Evolutionary conservation across 2,113 vertebrate species (phyloP), one percentile per base, ranked within the genome.

Genomic region (Pseudorasbora parva): DNA sequence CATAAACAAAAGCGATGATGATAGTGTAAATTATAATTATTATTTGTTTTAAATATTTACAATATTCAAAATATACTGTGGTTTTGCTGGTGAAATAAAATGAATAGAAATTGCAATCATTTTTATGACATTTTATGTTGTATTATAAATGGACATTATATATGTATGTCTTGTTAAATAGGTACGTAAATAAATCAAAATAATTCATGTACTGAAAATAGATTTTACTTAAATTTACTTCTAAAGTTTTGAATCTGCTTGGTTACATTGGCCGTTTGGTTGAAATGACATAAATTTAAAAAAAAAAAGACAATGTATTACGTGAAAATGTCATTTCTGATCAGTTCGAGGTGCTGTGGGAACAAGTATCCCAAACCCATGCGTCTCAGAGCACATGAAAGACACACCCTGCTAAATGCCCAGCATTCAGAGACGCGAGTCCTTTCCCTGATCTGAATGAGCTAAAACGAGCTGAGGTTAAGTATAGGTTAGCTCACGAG

Each of bases 381-480:
- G 78, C 72, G 56, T 71, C 59, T 69, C 33, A 69, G 15, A 27
- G 21, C 57, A 23, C 59, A 69, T 37, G 62, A 15, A 64, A 37
- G 83, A 84, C 79, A 84, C 86, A 84, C 83, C 86, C 86, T 78
- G 86, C 71, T 78, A 71, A 78, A 69, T 82, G 64, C 54, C 76
- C 68, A 5, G 78, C 41, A 30, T 82, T 78, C 54, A 87, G 62
- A 87, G 71, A 76, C 60, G 19, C 78, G 33, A 87, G 82, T 86
- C 33, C 68, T 75, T 76, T 84, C 64, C 69, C 62, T 68, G 56
- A 76, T 88, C 87, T 90, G 89, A 91, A 90, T 85, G 86, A 91
- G 90, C 91, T 89, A 89, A 92, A 93, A 91, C 90, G 92, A 92
- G 89, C 87, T 86, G 79, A 89, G 88, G 91, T 93, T 91, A 92